These are phyloP conservation scores for Pyralis farinalis DNA, from an alignment of 2,888 invertebrate genomes.

Conservation along the genomic window DNA sequence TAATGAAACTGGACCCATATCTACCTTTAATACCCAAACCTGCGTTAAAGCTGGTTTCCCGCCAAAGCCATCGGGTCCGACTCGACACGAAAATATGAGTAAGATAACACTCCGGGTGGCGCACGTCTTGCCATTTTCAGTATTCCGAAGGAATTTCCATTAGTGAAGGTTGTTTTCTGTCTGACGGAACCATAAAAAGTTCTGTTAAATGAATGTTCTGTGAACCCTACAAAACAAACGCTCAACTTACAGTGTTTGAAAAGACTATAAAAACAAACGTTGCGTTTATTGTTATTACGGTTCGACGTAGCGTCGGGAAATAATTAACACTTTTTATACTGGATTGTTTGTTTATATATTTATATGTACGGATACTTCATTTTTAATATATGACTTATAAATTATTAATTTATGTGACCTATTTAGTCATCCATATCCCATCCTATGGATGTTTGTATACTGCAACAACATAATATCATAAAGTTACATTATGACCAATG, in stretches of 20 bases:
- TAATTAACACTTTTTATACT: constrained; percentile 43
- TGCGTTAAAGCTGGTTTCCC: constrained; percentile 49
- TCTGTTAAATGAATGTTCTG: constrained; percentile 64
- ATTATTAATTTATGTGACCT: no score
- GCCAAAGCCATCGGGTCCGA: constrained; percentile 55
- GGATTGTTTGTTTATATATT: constrained; percentile 18
- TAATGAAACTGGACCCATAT: constrained; percentile 31
- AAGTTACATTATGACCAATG: no score
- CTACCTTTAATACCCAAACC: constrained; percentile 36
- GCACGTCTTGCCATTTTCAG: constrained; percentile 75
- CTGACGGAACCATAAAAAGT: constrained; percentile 68
- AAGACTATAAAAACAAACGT: constrained; percentile 56
- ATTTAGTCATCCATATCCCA: no score
- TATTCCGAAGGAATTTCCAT: constrained; percentile 71
- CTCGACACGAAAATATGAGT: constrained; percentile 65
- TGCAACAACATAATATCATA: no score
- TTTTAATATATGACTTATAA: no score
- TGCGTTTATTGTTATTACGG: constrained; percentile 47
- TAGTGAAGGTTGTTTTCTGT: constrained; percentile 66
- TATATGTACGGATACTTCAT: not conserved
- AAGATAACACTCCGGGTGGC: constrained; percentile 53
- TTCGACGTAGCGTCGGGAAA: constrained; percentile 41
- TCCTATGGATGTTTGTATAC: no score
- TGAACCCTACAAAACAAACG: constrained; percentile 54
- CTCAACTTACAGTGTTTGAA: constrained; percentile 53